Conservation (phyloP, 1,140 invertebrate species). For the Diorhabda sublineata region DNA sequence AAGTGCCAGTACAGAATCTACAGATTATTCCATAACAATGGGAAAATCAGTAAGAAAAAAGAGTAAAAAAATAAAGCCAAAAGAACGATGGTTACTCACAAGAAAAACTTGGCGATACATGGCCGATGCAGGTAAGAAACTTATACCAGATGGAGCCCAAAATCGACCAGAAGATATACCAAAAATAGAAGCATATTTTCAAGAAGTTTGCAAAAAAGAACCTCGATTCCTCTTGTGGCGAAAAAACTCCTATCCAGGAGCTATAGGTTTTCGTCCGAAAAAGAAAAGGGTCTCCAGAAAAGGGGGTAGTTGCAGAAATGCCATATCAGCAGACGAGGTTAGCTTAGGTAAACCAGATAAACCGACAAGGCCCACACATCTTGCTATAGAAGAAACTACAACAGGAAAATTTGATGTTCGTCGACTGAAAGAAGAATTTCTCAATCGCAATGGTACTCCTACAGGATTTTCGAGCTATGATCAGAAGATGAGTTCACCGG, state of each 20-base stretch:
- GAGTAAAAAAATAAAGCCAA: constrained; percentile 48
- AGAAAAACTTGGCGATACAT: constrained; percentile 87
- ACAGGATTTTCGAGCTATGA: constrained; percentile 25
- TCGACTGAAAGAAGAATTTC: constrained; percentile 62
- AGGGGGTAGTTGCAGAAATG: constrained; percentile 62
- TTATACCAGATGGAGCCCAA: constrained; percentile 72
- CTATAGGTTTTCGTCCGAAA: constrained; percentile 54
- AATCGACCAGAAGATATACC: constrained; percentile 69
- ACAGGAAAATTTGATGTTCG: constrained; percentile 63
- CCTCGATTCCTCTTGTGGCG: constrained; percentile 76
- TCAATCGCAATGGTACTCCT: constrained; percentile 47
- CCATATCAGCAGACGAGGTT: constrained; percentile 59
- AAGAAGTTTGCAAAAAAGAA: constrained; percentile 73
- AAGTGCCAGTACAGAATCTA: constrained; percentile 42
- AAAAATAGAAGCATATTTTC: constrained; percentile 77
- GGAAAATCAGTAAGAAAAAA: constrained; percentile 54
- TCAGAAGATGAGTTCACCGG: constrained; percentile 9
- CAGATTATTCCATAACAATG: constrained; percentile 46
- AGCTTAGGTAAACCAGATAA: constrained; percentile 21
- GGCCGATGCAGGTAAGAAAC: constrained; percentile 78
- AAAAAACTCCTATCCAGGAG: constrained; percentile 73
- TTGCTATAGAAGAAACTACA: constrained; percentile 52
- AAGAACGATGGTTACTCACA: constrained; percentile 80
- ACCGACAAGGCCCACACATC: constrained; percentile 48
- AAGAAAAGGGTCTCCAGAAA: constrained; percentile 53